Conservation (phyloP, 2,888 invertebrate species). For the Anodontia alba region DNA sequence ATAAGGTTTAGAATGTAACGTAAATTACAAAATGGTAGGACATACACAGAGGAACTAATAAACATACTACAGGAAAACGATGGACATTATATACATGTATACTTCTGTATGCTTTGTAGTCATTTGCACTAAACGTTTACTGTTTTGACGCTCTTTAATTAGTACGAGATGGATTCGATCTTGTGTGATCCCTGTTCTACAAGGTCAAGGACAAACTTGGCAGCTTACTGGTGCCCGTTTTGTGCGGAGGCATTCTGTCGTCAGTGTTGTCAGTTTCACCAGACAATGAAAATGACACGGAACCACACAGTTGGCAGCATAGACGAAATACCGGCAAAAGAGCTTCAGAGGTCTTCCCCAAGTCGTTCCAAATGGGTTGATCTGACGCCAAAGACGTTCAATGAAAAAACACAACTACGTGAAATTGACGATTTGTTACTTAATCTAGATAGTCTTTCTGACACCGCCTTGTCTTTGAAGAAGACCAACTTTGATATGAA, state of each 20-base stretch:
- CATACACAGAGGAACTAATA: no score
- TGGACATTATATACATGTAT: no score
- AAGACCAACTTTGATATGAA: constrained; percentile 61
- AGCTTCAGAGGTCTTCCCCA: constrained; percentile 22
- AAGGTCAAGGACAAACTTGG: constrained; percentile 46
- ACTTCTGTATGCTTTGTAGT: no score
- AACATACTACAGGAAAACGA: no score
- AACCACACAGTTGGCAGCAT: constrained; percentile 50
- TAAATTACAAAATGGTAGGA: no score
- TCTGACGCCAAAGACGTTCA: constrained; percentile 44
- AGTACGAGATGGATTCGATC: constrained; percentile 39
- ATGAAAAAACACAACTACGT: constrained; percentile 57
- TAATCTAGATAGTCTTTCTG: constrained; percentile 49
- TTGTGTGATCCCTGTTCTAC: constrained; percentile 57
- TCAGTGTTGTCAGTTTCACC: constrained; percentile 59
- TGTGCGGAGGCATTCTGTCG: constrained; percentile 59
- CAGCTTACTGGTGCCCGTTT: constrained; percentile 58
- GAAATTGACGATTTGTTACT: constrained; percentile 55
- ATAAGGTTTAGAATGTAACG: no score
- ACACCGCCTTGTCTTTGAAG: constrained; percentile 55
- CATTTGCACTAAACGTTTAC: no score
- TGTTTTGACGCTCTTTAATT: no score
- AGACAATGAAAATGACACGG: constrained; percentile 61
- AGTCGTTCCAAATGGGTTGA: constrained; percentile 28
- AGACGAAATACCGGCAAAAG: constrained; percentile 20